Percentiles rank a stretch among this genome's conserved stretches.
Evolutionary conservation across 1,140 invertebrate genomes (phyloP).

Genomic region (Hyposmocoma kahamanoa): DNA sequence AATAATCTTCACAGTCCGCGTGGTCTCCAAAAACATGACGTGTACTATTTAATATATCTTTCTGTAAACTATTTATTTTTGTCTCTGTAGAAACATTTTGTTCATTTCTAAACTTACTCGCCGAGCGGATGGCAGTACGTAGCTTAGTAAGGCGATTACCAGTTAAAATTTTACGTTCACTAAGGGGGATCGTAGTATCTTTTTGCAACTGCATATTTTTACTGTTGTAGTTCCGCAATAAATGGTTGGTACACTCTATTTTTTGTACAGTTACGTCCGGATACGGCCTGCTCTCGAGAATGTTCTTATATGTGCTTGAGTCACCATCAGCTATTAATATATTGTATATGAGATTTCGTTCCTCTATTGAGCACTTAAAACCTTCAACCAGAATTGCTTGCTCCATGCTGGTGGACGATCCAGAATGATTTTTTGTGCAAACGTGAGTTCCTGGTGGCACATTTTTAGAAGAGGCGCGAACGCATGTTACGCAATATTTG

Average conservation of each 20-base stretch:
- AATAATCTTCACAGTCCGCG: not conserved
- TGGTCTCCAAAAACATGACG: not conserved
- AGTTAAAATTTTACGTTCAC: not conserved
- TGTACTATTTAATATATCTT: constrained; percentile 1
- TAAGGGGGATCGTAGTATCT: not conserved
- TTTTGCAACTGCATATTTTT: not conserved
- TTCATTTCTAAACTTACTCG: not conserved
- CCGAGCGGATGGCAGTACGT: not conserved
- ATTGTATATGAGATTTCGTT: constrained; percentile 41
- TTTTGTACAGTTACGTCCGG: constrained; percentile 22
- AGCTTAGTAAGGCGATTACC: constrained; percentile 2
- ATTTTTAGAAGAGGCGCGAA: constrained; percentile 14
- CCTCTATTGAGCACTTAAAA: constrained; percentile 34
- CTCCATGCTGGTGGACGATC: constrained; percentile 54
- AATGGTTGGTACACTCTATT: constrained; percentile 40
- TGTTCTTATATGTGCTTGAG: constrained; percentile 32
- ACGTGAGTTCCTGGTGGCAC: constrained; percentile 30
- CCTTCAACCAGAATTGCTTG: constrained; percentile 50
- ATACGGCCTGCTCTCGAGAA: constrained; percentile 27
- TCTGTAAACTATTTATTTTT: not conserved
- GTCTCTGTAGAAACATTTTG: not conserved
- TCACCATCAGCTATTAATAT: constrained; percentile 53
- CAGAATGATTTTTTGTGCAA: constrained; percentile 27
- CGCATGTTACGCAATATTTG: constrained; percentile 38
- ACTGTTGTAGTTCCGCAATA: constrained; percentile 24